Percentiles rank a stretch among this genome's conserved stretches.
phyloP scores from a whole-genome alignment of 2,113 vertebrate species.

The Pungitius pungitius region DNA sequence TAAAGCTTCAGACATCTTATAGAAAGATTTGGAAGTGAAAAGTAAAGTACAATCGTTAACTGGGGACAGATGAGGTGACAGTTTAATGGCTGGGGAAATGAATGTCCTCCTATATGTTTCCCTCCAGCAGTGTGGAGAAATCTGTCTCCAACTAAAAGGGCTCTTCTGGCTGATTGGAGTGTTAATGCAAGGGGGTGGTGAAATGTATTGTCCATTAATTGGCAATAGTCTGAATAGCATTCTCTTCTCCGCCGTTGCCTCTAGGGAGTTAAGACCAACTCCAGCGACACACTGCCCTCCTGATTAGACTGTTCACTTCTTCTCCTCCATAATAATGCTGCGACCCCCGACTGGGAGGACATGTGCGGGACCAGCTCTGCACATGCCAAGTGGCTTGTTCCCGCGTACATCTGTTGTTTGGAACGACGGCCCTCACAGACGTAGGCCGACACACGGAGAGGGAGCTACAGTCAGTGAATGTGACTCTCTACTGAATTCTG shows the following conservation, averaged over 20 bases:
- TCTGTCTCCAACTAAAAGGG: constrained; percentile 41
- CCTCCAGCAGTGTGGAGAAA: constrained; percentile 32
- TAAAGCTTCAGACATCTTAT: not conserved
- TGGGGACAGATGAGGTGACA: constrained; percentile 1
- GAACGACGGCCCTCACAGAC: not conserved
- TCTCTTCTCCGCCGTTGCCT: constrained; percentile 44
- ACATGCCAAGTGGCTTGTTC: not conserved
- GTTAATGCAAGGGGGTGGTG: constrained; percentile 49
- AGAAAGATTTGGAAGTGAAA: constrained; percentile 1
- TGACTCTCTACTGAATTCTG: not conserved
- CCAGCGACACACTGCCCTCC: constrained; percentile 30
- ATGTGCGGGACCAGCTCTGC: constrained; percentile 11
- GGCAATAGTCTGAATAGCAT: constrained; percentile 53
- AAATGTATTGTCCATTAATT: constrained; percentile 58
- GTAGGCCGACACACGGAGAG: not conserved
- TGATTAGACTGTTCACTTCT: constrained; percentile 44
- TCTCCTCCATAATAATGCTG: constrained; percentile 35
- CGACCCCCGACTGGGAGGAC: constrained; percentile 14
- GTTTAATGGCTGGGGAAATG: constrained; percentile 36
- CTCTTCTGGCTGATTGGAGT: constrained; percentile 62
- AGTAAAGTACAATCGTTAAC: constrained; percentile 6
- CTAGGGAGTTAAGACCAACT: constrained; percentile 35
- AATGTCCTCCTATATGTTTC: constrained; percentile 38
- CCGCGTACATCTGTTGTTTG: constrained; percentile 4
- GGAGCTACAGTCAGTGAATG: not conserved